These are phyloP conservation scores for Maniola jurtina DNA, from an alignment of 1,140 invertebrate genomes.

Conservation along the genomic window DNA sequence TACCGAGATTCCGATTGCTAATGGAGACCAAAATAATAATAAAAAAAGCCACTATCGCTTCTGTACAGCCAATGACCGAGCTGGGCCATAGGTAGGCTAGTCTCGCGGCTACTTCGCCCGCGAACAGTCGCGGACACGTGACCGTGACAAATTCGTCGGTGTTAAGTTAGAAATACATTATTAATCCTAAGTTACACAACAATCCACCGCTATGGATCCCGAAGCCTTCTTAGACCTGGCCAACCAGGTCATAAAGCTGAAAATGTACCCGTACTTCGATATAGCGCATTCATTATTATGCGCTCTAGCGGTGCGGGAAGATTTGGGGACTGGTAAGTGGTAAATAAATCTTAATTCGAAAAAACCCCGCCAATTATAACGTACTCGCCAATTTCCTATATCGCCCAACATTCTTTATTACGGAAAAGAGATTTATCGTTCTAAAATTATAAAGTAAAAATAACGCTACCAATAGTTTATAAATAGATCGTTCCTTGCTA, in stretches of 20 bases:
- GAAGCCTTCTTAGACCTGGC: slow-evolving; percentile 98
- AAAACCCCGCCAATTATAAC: slow-evolving; percentile 42
- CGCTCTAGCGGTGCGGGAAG: slow-evolving; percentile 95
- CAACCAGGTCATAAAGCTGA: slow-evolving; percentile 98
- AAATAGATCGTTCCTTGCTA: slow-evolving; percentile 64
- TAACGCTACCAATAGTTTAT: slow-evolving; percentile 65
- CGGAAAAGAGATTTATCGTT: slow-evolving; percentile 14
- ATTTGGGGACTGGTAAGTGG: slow-evolving; percentile 92
- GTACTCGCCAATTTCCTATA: not conserved
- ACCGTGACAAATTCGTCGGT: slow-evolving; percentile 65
- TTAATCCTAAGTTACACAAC: slow-evolving; percentile 37
- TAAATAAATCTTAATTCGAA: slow-evolving; percentile 45
- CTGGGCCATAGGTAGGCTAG: slow-evolving; percentile 35
- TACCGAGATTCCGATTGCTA: slow-evolving; percentile 20
- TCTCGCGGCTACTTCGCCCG: slow-evolving; percentile 71
- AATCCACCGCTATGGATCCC: slow-evolving; percentile 89
- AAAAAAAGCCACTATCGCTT: slow-evolving; percentile 32
- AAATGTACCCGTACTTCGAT: slow-evolving; percentile 99
- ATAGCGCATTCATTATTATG: slow-evolving; percentile 95
- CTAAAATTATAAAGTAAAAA: slow-evolving; percentile 55
- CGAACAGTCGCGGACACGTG: slow-evolving; percentile 65
- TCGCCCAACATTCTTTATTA: not conserved
- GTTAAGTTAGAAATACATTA: slow-evolving; percentile 63
- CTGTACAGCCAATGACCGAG: not conserved
- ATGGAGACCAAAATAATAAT: slow-evolving; percentile 59